Evolutionary conservation across 2,888 invertebrate genomes (phyloP).

Genomic region (Didymodactylos carnosus): DNA sequence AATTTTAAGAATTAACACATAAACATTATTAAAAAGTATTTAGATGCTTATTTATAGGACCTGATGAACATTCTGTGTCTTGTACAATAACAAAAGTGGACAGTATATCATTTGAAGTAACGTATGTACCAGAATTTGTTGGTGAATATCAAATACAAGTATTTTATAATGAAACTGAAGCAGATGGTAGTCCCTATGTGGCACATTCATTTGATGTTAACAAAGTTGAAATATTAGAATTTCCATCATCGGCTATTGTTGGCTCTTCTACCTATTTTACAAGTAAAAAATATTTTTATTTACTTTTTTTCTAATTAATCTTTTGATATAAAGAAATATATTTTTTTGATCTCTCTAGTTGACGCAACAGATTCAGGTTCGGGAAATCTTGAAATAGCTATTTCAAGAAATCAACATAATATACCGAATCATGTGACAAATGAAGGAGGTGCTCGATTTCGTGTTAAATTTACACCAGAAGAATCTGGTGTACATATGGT

Average conservation of each 20-base stretch:
- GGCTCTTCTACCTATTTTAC: constrained; percentile 42
- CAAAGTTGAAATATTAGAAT: background rate
- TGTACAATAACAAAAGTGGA: background rate
- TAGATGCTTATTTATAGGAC: constrained; percentile 1
- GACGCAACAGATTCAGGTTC: constrained; percentile 13
- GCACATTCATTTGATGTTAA: background rate
- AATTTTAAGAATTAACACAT: too few relatives aligned
- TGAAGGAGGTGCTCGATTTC: constrained; percentile 48
- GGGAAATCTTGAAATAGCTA: constrained; percentile 39
- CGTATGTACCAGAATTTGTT: background rate
- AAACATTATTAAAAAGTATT: too few relatives aligned
- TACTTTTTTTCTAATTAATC: constrained; percentile 33
- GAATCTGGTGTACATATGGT: constrained; percentile 76
- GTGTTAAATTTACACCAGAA: constrained; percentile 67
- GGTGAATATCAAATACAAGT: constrained; percentile 25
- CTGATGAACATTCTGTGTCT: background rate
- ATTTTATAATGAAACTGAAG: constrained; percentile 18
- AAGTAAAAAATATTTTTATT: constrained; percentile 43
- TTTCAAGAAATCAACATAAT: constrained; percentile 44
- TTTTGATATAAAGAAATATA: constrained; percentile 23
- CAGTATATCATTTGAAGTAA: background rate
- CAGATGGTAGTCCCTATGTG: constrained; percentile 16
- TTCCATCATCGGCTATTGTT: constrained; percentile 27
- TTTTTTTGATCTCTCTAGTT: background rate
- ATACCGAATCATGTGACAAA: constrained; percentile 39